Conservation (phyloP, 2,888 invertebrate species). For the Microctonus brassicae region DNA sequence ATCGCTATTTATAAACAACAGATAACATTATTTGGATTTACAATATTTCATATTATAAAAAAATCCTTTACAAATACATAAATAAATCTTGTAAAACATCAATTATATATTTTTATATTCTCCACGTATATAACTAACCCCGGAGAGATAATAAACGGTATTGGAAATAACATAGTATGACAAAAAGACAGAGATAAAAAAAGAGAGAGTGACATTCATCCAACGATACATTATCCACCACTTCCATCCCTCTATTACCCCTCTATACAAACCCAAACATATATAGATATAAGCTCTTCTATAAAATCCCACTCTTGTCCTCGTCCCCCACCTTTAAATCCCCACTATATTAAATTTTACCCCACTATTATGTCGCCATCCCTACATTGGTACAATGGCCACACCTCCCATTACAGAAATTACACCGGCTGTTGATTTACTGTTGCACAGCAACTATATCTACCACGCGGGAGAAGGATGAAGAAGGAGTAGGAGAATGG, state of each 20-base stretch:
- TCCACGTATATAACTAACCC: neutral
- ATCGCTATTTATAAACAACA: too few relatives aligned
- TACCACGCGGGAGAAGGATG: constrained; percentile 43
- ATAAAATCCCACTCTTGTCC: constrained; percentile 4
- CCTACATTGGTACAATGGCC: constrained; percentile 62
- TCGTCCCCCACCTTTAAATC: constrained; percentile 41
- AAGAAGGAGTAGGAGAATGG: constrained; percentile 26
- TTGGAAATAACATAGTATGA: neutral
- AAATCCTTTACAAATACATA: too few relatives aligned
- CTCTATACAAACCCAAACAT: neutral
- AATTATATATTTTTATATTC: neutral
- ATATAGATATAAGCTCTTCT: neutral
- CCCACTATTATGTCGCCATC: constrained; percentile 49
- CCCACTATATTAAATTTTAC: constrained; percentile 43
- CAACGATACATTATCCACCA: constrained; percentile 35
- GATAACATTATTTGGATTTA: too few relatives aligned
- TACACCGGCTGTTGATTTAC: constrained; percentile 69
- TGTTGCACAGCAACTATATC: constrained; percentile 63
- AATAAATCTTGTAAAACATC: too few relatives aligned
- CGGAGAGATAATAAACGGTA: neutral
- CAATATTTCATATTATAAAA: too few relatives aligned
- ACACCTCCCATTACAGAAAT: constrained; percentile 71
- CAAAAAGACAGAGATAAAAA: neutral
- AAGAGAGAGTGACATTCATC: neutral
- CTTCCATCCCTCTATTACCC: constrained; percentile 27